Evolutionary conservation across 2,888 invertebrate genomes (phyloP).

Genomic region (Leucania comma): DNA sequence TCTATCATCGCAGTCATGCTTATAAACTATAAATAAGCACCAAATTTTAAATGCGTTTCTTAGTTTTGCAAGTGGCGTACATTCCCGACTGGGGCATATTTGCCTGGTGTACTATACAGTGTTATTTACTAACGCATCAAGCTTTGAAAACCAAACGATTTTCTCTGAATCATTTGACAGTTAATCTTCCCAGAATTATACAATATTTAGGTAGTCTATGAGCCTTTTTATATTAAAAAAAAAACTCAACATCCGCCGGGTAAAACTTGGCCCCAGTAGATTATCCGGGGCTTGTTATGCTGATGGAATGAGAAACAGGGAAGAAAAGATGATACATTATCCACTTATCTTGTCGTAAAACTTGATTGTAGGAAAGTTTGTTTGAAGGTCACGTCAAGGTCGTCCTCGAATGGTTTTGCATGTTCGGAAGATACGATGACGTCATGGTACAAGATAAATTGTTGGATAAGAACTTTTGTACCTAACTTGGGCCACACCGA

Average conservation of each 20-base stretch:
- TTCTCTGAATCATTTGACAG: neutral
- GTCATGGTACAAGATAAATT: conserved; percentile 27
- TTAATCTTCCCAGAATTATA: neutral
- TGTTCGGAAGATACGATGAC: conserved; percentile 22
- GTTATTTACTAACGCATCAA: too few species aligned
- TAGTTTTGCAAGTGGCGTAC: too few species aligned
- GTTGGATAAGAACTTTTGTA: neutral
- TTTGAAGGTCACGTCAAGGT: conserved; percentile 33
- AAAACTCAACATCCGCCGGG: neutral
- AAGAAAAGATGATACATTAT: conserved; percentile 50
- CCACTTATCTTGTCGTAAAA: conserved; percentile 55
- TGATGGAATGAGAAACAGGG: conserved; percentile 28
- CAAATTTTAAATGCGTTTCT: too few species aligned
- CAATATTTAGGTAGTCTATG: neutral
- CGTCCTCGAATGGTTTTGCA: conserved; percentile 28
- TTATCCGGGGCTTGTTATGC: conserved; percentile 45
- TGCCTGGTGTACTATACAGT: neutral
- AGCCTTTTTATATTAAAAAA: conserved; percentile 14
- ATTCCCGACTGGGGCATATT: too few species aligned
- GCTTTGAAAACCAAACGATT: neutral
- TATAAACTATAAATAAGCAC: too few species aligned
- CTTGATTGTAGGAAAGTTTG: conserved; percentile 49
- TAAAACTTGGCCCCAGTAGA: conserved; percentile 20
- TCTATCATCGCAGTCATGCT: too few species aligned
- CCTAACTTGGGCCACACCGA: neutral